These are phyloP conservation scores for Anticlea derivata DNA, from an alignment of 2,888 invertebrate species.

Conservation along the genomic window DNA sequence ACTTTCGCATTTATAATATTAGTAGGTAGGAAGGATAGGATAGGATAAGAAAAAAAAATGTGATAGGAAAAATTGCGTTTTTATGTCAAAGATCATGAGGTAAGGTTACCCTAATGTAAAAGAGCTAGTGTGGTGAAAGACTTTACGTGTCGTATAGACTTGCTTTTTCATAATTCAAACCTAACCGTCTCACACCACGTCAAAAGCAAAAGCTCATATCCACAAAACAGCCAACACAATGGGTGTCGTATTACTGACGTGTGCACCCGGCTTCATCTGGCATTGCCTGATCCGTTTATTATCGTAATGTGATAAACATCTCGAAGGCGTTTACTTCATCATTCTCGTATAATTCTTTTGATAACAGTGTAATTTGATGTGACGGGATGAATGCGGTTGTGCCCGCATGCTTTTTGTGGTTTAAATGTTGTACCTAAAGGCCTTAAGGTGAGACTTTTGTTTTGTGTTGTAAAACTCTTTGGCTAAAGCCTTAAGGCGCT, in stretches of 20 bases:
- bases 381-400: slow-evolving; percentile 12
- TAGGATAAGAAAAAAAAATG: too few relatives aligned
- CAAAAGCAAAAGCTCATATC: not conserved
- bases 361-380: slow-evolving; percentile 25
- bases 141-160: too few relatives aligned
- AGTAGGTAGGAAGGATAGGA: too few relatives aligned
- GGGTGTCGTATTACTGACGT: slow-evolving; percentile 17
- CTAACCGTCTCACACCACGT: not conserved
- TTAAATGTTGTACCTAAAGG: slow-evolving; percentile 6
- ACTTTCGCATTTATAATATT: too few relatives aligned
- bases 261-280: slow-evolving; percentile 18
- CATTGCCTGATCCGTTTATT: slow-evolving; percentile 7
- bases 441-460: slow-evolving; percentile 3
- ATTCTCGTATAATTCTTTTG: slow-evolving; percentile 8
- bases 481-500: not conserved
- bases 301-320: slow-evolving; percentile 48
- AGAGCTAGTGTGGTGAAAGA: too few relatives aligned
- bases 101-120: too few relatives aligned
- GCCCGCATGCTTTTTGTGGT: slow-evolving; percentile 27
- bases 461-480: not conserved
- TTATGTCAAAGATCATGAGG: too few relatives aligned
- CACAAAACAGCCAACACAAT: slow-evolving; percentile 7
- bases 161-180: too few relatives aligned
- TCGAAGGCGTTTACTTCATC: slow-evolving; percentile 34
- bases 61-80: too few relatives aligned